A percentile compares a stretch with the other conserved stretches of the same genome.
Conservation (phyloP, 2,888 invertebrate species). For the Glaucopsyche alexis region DNA sequence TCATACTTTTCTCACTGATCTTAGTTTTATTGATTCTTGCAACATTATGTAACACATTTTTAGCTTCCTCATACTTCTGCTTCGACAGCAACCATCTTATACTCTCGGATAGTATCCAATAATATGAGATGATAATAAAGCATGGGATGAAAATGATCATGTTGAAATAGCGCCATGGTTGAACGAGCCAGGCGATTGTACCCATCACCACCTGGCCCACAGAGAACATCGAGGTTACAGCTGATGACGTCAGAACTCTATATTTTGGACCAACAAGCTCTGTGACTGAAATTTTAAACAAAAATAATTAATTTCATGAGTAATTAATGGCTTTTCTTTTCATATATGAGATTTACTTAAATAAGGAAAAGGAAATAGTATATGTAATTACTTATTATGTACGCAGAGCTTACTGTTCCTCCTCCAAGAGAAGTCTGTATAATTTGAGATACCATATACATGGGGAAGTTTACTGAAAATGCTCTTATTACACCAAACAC, state of each 20-base stretch:
- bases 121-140: slow-evolving; percentile 82
- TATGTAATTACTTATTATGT: slow-evolving; percentile 56
- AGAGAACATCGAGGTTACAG: slow-evolving; percentile 85
- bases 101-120: slow-evolving; percentile 83
- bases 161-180: slow-evolving; percentile 84
- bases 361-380: not conserved
- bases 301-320: not conserved
- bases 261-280: slow-evolving; percentile 87
- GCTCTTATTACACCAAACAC: slow-evolving; percentile 75
- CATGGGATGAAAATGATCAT: slow-evolving; percentile 84
- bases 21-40: slow-evolving; percentile 78
- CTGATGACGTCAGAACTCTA: slow-evolving; percentile 84
- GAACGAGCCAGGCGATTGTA: slow-evolving; percentile 82
- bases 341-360: too few species aligned
- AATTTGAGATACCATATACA: slow-evolving; percentile 76
- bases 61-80: slow-evolving; percentile 81
- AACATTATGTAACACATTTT: slow-evolving; percentile 79
- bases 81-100: slow-evolving; percentile 87
- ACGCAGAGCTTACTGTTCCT: slow-evolving; percentile 76
- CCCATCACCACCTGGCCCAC: slow-evolving; percentile 85
- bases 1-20: slow-evolving; percentile 44
- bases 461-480: slow-evolving; percentile 76
- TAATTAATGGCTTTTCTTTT: too few species aligned
- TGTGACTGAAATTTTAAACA: slow-evolving; percentile 51
- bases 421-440: slow-evolving; percentile 76